phyloP scores from a whole-genome alignment of 2,888 invertebrate species.

The Cinara cedri region DNA sequence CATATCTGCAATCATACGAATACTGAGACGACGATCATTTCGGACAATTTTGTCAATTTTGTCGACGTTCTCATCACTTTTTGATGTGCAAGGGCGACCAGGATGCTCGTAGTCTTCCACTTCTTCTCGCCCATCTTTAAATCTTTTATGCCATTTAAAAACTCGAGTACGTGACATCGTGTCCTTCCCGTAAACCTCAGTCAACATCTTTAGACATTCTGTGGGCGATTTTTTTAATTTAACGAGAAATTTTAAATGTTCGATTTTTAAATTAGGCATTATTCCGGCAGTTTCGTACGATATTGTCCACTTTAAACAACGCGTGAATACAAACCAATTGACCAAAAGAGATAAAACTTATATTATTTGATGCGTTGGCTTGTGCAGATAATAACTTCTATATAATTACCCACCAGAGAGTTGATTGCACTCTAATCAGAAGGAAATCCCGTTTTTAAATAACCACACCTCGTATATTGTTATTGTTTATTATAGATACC shows the following conservation, averaged over 20 bases:
- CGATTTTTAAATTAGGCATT: slow-evolving; percentile 19
- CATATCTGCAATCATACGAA: no score
- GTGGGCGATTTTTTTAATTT: no score
- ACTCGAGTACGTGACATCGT: neutral
- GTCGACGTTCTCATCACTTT: neutral
- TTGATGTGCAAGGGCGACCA: neutral
- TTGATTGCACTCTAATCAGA: no score
- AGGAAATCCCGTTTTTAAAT: neutral
- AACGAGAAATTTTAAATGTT: slow-evolving; percentile 27
- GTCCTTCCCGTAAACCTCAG: neutral
- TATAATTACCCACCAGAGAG: neutral
- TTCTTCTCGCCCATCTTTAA: no score
- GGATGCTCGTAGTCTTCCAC: neutral
- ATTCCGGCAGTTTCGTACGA: no score
- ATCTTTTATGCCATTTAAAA: neutral
- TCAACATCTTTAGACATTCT: neutral
- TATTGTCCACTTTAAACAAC: no score
- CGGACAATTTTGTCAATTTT: no score
- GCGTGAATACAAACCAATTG: neutral
- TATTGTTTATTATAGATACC: no score
- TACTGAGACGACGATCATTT: no score
- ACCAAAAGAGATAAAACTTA: neutral
- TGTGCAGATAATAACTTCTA: no score
- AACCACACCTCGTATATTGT: no score
- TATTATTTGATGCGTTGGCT: neutral